Evolutionary conservation across 2,113 vertebrate species (phyloP), one percentile per base, ranked within the genome.

Genomic region (Puntigrus tetrazona): DNA sequence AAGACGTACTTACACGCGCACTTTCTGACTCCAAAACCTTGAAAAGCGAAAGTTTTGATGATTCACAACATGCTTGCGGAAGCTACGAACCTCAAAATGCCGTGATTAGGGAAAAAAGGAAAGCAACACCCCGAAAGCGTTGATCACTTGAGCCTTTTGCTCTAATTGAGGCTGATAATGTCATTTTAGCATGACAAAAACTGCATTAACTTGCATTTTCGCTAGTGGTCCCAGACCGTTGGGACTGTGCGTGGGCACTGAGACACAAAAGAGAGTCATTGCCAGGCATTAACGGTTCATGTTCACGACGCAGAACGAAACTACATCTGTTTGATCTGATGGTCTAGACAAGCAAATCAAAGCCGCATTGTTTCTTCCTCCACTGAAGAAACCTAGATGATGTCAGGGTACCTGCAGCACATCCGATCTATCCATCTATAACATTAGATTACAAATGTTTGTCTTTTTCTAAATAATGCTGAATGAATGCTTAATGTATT

Each of bases 311-410:
- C 41, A 69, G 22, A 38, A 25, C 38, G 41, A 77, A 61, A 84
- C 55, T 70, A 72, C 20, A 65, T 47, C 4, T n/a, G 25, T 11
- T 31, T n/a, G 38, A 31, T 65, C 34, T 25, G 11, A 59, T 50
- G 36, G 63, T 5, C 50, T 73, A 80, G 36, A 57, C 38, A 75
- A 41, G 85, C 7, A 55, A 75, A 80, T 50, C 31, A 79, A 82
- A 72, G 63, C 22, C 73, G 7, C 80, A 82, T 9, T 3, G 29
- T 59, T 38, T 67, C 34, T 59, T 61, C 34, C 13, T 78, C 1
- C 11, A 41, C 27, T 38, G 52, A 78, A 38, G 4, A 3, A 50
- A 50, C 25, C 72, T 18, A 50, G 25, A 75, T 75, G 25, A 31
- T 0, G 3, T 10, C 73, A 75, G 43, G 2, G 1, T 14, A 25